Base-by-base conservation (phyloP, 1,140 invertebrate genomes). In the Palaemon carinicauda region DNA sequence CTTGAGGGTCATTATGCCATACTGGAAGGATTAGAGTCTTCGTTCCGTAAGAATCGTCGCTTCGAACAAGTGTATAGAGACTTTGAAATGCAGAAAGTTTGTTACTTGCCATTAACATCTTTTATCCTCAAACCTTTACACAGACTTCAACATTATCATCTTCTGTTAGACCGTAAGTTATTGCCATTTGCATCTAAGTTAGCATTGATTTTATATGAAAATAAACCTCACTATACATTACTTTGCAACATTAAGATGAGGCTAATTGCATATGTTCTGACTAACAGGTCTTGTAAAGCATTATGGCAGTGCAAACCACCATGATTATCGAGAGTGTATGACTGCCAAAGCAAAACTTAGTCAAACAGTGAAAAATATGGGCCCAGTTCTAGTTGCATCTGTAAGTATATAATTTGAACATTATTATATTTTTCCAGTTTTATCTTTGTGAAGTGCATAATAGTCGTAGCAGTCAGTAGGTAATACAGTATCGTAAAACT, bases 51-150 rank as follows among this genome's bases (percentile, higher is more conserved):
- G 19, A 96, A 95, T 80, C 92, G 93, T 86, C 93, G 93, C 41
- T 97, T 97, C 92, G 95, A 97, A 89, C 94, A 95, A 89, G 90
- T 96, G 9, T 97, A 96, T 90, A 93, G 95, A 54, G 96, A 97
- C 65, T 97, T 98, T 92, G 97, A 98, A 91, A 93, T 94, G 56
- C 95, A 96, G 90, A 96, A 96, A 92, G 94, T 97, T 60, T 96
- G 96, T 90, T 96, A 96, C 91, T 92, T 98, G 81, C 97, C 97
- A 74, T 93, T 98, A 53, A 96, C 95, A 19, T 94, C 95, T 33
- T 96, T 98, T 90, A 93, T 98, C 31, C 92, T 98, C 78, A 97
- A 97, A 90, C 97, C 98, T 53, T 93, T 97, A 65, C 97, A 98
- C 92, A 93, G 97, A 80, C 92, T 98, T 69, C 92, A 98, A 50